Base-by-base conservation (phyloP, 1,140 invertebrate genomes). In the Bemisia tabaci region DNA sequence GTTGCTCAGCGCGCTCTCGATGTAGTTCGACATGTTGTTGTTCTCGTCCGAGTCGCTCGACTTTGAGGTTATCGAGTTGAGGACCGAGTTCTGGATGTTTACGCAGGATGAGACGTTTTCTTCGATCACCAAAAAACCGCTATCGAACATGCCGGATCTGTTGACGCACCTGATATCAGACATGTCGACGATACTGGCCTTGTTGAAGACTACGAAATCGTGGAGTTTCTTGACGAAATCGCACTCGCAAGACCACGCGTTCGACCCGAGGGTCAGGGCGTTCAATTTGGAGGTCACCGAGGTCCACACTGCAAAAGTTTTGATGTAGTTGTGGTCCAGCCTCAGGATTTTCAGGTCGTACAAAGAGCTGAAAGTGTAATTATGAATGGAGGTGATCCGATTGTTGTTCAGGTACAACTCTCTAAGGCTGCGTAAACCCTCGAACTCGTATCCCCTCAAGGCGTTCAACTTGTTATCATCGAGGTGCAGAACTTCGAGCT, bases 181-280 rank as follows among this genome's bases (percentile, higher is more conserved):
- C 25, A 82, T 74, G 75, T 92, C 90, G 60, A 76, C 76, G 0
- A 91, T 84, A 22, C 83, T 82, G 63, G 81, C 82, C 22, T 83
- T 73, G 21, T 75, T 82, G 60, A 82, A 81, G 59, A 83, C 81
- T 66, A 88, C 82, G 85, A 90, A 95, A 73, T 91, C 87, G 67
- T 88, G 84, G 72, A 92, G 85, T 73, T 85, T 82, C 73, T 87
- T 85, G 11, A 88, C 83, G 73, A 90, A 92, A 69, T 89, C 85
- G 78, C 93, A 95, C 66, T 91, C 86, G 76, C 93, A 95, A 26
- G 86, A 87, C 91, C 91, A 95, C 1, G 89, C 89, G 76, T 95
- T 95, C 2, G 81, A 83, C 0, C 87, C 82, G 27, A 95, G 75
- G 0, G 82, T 85, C 65, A 93, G 75, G 72, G 87, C 83, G 25